phyloP scores from a whole-genome alignment of 1,140 invertebrate species.

The Camponotus floridanus region DNA sequence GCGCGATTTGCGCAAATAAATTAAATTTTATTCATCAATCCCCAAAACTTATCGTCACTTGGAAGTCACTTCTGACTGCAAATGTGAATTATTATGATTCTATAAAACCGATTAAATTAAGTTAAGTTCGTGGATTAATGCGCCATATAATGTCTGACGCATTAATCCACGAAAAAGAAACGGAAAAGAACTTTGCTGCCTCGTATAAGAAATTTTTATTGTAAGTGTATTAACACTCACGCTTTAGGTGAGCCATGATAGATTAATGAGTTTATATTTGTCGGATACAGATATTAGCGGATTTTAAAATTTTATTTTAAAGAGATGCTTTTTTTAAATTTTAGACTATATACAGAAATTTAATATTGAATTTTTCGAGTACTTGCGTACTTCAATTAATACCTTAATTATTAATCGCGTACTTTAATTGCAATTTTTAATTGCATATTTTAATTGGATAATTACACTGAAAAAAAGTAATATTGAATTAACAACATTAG shows the following conservation, averaged over 20 bases:
- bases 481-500: no score
- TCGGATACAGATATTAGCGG: no score
- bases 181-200: neutral
- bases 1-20: neutral
- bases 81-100: neutral
- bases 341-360: neutral
- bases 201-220: neutral
- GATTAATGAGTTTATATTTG: no score
- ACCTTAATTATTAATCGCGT: neutral
- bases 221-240: no score
- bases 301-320: conserved; percentile 6
- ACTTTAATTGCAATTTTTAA: neutral
- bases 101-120: conserved; percentile 14
- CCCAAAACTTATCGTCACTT: neutral
- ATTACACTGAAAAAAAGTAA: no score
- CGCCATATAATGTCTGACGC: neutral
- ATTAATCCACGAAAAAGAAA: neutral
- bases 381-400: neutral
- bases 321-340: neutral
- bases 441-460: neutral
- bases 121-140: no score
- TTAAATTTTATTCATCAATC: neutral
- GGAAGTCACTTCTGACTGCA: neutral
- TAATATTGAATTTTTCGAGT: neutral
- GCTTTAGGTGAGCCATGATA: no score